Percentiles rank a stretch among this genome's conserved stretches.
Evolutionary conservation across 2,113 vertebrate species (phyloP).

Genomic region (Phaethornis superciliosus): DNA sequence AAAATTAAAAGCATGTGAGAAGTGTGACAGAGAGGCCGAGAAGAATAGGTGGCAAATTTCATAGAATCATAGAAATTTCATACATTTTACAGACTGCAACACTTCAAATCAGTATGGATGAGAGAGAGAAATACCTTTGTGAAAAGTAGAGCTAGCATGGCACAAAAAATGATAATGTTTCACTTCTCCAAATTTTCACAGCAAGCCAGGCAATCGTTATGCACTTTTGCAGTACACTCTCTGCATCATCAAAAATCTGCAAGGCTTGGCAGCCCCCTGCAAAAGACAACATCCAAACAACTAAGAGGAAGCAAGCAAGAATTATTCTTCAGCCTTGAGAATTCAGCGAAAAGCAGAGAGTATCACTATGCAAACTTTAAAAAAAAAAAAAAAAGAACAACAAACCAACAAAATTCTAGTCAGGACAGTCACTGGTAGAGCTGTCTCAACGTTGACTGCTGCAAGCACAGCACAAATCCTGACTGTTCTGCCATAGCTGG

Average conservation of each 20-base stretch:
- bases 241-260: neutral
- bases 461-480: accelerated
- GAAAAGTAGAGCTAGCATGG: neutral
- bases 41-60: neutral
- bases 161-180: neutral
- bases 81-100: neutral
- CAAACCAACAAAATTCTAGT: neutral
- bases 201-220: neutral
- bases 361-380: neutral
- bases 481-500: neutral
- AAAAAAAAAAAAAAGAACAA: neutral
- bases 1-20: conserved; percentile 14
- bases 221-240: neutral
- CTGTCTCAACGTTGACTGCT: no score
- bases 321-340: neutral
- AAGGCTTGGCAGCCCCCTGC: neutral
- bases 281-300: neutral
- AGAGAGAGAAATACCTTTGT: neutral
- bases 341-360: neutral
- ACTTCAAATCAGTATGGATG: neutral
- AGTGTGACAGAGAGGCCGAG: neutral
- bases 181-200: neutral
- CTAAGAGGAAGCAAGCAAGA: neutral
- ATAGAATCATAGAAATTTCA: neutral
- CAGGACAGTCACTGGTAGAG: neutral